Evolutionary conservation across 2,888 invertebrate genomes (phyloP), one percentile per base, ranked within the genome.

Genomic region (Drosophila setosimentum): DNA sequence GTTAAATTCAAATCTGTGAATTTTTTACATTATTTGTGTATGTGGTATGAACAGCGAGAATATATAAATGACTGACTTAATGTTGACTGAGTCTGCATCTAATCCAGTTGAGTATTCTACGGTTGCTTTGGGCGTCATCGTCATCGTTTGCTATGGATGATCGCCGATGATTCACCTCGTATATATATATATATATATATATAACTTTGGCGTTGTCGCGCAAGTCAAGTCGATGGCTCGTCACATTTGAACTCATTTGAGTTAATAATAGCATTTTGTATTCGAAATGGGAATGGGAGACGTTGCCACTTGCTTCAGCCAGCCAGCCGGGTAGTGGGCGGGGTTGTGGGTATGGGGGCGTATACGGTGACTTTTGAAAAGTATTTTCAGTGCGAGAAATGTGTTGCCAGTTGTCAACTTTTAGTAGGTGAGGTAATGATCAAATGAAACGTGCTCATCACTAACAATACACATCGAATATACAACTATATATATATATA

Each of bases 171-270:
- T 53, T 74, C 54, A 79, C 53, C 53, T 58, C 32, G 7, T 69
- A 51, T 11, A 21, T 40, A n/a, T 18, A 3, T 30, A n/a, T 27
- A 16, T 7, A 33, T 21, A n/a, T 49, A 54, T 29, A 21, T 62
- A 13, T 32, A 53, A 37, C 32, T 69, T 59, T 75, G 71, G 65
- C 54, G 71, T 60, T 76, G 77, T 76, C 62, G 71, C 59, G 32
- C 76, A 69, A 75, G 69, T 76, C 54, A 62, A 65, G 54, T 58
- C 61, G 50, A 77, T 78, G 67, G 63, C 64, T 72, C 48, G 42
- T 67, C 77, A 70, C 67, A 80, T 67, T 78, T 78, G 71, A 78
- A 71, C 78, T 76, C 71, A 80, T 80, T 78, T 76, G 32, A 61
- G 55, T 70, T 76, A 55, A 70, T 64, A 75, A 80, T 67, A 76